Evolutionary conservation across 2,113 vertebrate genomes (phyloP), one percentile per base, ranked within the genome.

Genomic region (Sinocyclocheilus anshuiensis): DNA sequence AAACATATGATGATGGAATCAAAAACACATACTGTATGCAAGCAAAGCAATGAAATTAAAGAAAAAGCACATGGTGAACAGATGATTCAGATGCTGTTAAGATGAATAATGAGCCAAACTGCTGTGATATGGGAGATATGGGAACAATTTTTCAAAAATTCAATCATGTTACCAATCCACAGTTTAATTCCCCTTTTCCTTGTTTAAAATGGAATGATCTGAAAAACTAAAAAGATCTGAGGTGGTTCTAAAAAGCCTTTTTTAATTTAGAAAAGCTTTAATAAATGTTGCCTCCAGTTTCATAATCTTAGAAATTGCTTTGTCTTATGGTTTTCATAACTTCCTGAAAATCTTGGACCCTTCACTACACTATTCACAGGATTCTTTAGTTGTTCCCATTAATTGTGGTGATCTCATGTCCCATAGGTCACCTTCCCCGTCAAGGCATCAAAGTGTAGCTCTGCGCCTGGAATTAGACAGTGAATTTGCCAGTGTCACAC

Each of bases 351-450:
- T 75, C 61, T 45, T 29, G 48, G 24, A n/a, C 61, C 57, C 18
- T 45, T 88, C 89, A 91, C 93, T 93, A 94, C 79, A 92, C 91
- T 92, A 0, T 92, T 92, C 24, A 91, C 84, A 93, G 89, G 87
- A 90, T 86, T 90, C 91, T 93, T 93, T 87, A 92, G 94, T 91
- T 92, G 92, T 91, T 93, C 92, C 92, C 90, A 90, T 92, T 91
- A 92, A 92, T 92, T 92, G 76, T 77, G 89, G 83, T 91, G 93
- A 93, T 86, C 89, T 91, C 87, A 86, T 29, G 69, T 92, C 92
- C 93, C 91, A 91, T 92, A 92, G 91, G 93, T 92, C 90, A 65
- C 91, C 91, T 89, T 94, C 91, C 90, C 92, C 92, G 92, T 91
- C 89, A 93, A 91, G 33, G 36, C 8, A 4, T 72, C 69, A 71